phyloP scores from a whole-genome alignment of 2,888 invertebrate genomes.

The Cyaniris semiargus region DNA sequence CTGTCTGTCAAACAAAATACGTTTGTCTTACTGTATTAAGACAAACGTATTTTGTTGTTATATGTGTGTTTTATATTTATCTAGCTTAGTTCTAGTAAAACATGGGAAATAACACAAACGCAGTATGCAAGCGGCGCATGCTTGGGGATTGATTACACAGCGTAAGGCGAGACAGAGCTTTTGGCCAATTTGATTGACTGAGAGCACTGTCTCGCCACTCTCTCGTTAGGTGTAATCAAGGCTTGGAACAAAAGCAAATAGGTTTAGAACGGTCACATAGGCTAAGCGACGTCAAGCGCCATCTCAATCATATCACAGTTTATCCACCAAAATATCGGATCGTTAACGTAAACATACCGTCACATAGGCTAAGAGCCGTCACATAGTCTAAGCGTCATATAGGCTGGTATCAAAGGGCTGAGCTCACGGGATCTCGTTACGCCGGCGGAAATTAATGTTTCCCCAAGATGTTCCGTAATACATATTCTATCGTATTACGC shows the following conservation, averaged over 20 bases:
- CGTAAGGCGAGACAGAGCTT: too few species aligned
- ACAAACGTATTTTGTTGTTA: too few species aligned
- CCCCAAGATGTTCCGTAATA: constrained; percentile 39
- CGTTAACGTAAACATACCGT: not conserved
- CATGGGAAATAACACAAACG: too few species aligned
- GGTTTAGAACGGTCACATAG: not conserved
- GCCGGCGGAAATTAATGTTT: constrained; percentile 45
- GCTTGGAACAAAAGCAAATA: not conserved
- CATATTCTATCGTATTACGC: constrained; percentile 39
- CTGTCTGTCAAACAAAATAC: too few species aligned
- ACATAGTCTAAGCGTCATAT: constrained; percentile 8
- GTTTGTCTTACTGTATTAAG: too few species aligned
- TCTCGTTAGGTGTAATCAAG: too few species aligned
- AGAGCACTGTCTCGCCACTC: too few species aligned
- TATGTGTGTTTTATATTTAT: too few species aligned
- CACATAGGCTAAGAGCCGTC: not conserved
- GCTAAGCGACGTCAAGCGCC: not conserved
- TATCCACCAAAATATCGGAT: not conserved
- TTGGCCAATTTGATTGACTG: too few species aligned
- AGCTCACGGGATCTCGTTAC: constrained; percentile 44
- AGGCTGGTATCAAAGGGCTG: constrained; percentile 39
- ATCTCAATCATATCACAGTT: not conserved
- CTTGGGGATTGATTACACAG: too few species aligned
- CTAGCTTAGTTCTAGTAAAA: too few species aligned
- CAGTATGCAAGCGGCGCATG: too few species aligned